Base-by-base conservation (phyloP, 1,140 invertebrate genomes). In the Chlorops oryzae region DNA sequence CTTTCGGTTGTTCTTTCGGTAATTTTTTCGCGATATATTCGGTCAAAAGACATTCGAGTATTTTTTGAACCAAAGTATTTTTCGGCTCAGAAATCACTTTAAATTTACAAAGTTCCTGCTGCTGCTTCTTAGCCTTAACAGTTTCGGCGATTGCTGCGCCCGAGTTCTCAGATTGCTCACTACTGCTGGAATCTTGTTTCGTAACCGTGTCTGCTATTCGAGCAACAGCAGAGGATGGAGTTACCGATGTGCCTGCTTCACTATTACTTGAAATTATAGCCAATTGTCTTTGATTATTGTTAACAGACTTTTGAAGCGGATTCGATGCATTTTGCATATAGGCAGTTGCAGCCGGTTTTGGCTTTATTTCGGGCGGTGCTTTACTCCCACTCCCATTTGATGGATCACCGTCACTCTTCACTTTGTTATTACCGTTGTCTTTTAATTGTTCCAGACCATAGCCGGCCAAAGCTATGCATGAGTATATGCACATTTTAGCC, bases 1-100 rank as follows among this genome's bases (percentile, higher is more conserved):
- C 62, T 51, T 58, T 52, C 47, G 69, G 61, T 15, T 54, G 32
- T 5, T 83, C 80, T 21, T 80, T 80, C 10, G 78, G 73, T 34
- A 98, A 76, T 66, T 90, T 84, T 54, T 83, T 81, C 13, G 91
- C 83, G 24, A 98, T 72, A 73, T 92, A 96, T 1, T 90, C 88
- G 0, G 96, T 98, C 6, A 99, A 75, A 39, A 99, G 74, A n/a
- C 82, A 81, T 57, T 85, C 79, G 2, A 93, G 84, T 64, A 61
- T 84, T 47, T 70, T 63, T 40, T 70, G 70, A 5, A 72, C 62
- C 12, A 72, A 41, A 17, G 58, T 50, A 38, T 72, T 72, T 39
- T 62, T 65, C 5, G 70, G 51, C 12, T 63, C 65, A 0, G 62
- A 61, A 7, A 54, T 49, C 7, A 72, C 60, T 20, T 58, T 47